Evolutionary conservation across 2,888 invertebrate species (phyloP), one percentile per base, ranked within the genome.

Genomic region (Caradrina clavipalpis): DNA sequence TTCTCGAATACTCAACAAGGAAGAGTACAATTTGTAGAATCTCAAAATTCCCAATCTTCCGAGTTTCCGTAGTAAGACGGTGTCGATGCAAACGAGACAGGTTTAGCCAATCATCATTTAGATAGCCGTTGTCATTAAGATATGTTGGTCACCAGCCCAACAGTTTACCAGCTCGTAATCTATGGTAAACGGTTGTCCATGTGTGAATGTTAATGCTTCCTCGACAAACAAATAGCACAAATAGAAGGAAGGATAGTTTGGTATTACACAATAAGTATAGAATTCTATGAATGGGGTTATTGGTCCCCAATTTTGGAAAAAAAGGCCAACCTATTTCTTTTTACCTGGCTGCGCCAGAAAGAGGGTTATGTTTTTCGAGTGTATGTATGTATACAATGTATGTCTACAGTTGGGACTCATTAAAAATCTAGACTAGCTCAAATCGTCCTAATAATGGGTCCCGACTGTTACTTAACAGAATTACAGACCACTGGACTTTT

Each of bases 61-160:
- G 74, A 81, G 82, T 80, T 77, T 62, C 39, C 47, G 3, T 84
- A 73, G 83, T 83, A 83, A n/a, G 42, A 50, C 22, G 39, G 69
- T 69, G 60, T 76, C 47, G 35, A 67, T 62, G 63, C 58, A 56
- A 74, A 80, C 68, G 63, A 77, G 77, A 71, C 79, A 65, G 77
- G 84, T 80, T 78, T 53, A 80, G 73, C 83, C 86, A 91, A 91
- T 91, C 88, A 90, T 88, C 88, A 85, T 89, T 89, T 86, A 88
- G 88, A 86, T 87, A 87, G 82, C 79, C 76, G 82, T 76, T 78
- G 87, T 87, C 87, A 86, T 91, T 90, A 91, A 80, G 83, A 84
- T 84, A 88, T 88, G 86, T 90, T 83, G 88, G 90, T 85, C 88
- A 88, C 69, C 62, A 63, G 73, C 69, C 57, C 80, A 80, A 54